Evolutionary conservation across 2,797 vertebrate genomes (phyloP), one percentile per base, ranked within the genome.

Genomic region (Acanthurus tractus): DNA sequence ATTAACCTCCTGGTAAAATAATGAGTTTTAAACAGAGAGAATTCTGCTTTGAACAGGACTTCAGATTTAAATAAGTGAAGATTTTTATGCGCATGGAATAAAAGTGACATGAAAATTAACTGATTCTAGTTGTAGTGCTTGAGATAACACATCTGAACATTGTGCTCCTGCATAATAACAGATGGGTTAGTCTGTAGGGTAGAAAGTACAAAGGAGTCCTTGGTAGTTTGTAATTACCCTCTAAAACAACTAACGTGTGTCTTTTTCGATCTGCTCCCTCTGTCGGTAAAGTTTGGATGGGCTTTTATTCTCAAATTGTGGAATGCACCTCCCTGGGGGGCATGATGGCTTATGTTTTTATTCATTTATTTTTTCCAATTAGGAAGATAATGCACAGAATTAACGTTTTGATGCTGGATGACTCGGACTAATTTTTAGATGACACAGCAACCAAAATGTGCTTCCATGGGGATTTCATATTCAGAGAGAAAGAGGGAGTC

Each of bases 21-120:
- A 70, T 63, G 17, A 53, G 52, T 29, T 66, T 67, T 59, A 59
- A 84, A 74, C 23, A 29, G 48, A 76, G 44, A 62, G 0, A 29
- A 59, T 54, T 58, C 42, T 54, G 25, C 34, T 64, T 46, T 70
- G 14, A 1, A 34, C 63, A 20, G 15, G 13, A 0, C 12, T 53
- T 23, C 25, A 42, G 20, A 67, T 52, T 1, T 3, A n/a, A 15
- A 53, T 15, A 17, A 55, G 23, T 57, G 23, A 63, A 14, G 22
- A 59, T 62, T 52, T 54, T 7, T 4, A 44, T 69, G 45, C 25
- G 25, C 25, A 29, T 29, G 3, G 25, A 3, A 29, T n/a, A 44
- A 75, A 57, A 34, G 6, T 42, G 34, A 20, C 50, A 49, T 23
- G 8, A 62, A 25, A 58, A 63, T 38, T 56, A 18, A 70, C 14